Evolutionary conservation across 2,888 invertebrate species (phyloP), one percentile per base, ranked within the genome.

Genomic region (Oscheius onirici): DNA sequence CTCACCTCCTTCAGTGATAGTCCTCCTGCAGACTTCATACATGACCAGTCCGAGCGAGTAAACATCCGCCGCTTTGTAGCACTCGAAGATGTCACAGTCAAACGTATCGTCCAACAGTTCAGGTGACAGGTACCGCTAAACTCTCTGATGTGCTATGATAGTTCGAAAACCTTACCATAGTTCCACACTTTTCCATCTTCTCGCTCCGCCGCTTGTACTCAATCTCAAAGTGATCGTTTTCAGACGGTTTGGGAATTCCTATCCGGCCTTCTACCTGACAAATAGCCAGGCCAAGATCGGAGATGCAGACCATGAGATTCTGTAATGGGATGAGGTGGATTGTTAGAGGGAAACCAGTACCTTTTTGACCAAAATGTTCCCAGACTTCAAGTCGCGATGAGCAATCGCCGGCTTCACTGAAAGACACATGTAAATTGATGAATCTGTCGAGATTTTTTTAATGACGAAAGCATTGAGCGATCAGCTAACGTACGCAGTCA

Each of bases 101-200:
- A 54, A 40, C 3, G 10, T 15, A 1, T 70, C 54, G 17, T 51
- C 43, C 40, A 70, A 26, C 5, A 70, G 57, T 46, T 70, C 70
- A 3, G 70, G 70, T 5, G 63, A 22, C 15, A 63, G 24, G 20
- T 70, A 70, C 3, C 70, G 55, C 68, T 68, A 34, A 68, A 54
- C 5, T 15, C 11, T 20, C 15, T 34, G 57, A 6, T 34, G 8
- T n/a, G 6, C 49, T 49, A 8, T 49, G 24, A 24, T 1, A 26
- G 44, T 2, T 28, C 0, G 26, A 15, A 40, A 10, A 8, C 34
- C 55, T 10, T 22, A 66, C 66, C 52, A 66, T 55, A n/a, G 66
- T 66, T 40, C 66, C 66, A 54, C 66, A 54, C 26, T 34, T 66
- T 43, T 52, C 41, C 1, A 34, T 40, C 41, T 22, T n/a, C 24